Percentiles rank a stretch among this genome's conserved stretches.
Conservation (phyloP, 2,113 vertebrate species). For the Sapajus apella region DNA sequence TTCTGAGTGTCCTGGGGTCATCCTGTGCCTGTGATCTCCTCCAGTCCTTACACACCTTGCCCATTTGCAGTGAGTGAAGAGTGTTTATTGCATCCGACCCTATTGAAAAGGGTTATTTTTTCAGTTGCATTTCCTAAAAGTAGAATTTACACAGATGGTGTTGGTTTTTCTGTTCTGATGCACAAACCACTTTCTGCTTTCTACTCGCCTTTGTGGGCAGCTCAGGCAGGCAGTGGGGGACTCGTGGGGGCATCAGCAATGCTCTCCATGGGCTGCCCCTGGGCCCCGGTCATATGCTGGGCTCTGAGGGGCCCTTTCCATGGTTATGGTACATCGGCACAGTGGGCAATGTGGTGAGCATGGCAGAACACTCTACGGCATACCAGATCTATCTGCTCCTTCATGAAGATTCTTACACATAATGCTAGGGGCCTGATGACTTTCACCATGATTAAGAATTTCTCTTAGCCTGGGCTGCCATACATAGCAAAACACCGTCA, state of each 20-base stretch:
- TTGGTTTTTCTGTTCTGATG: background rate
- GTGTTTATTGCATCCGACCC: no score
- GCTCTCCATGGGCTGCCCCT: background rate
- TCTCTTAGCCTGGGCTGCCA: no score
- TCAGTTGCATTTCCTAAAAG: background rate
- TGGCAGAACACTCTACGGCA: background rate
- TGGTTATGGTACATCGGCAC: background rate
- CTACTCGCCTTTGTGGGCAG: background rate
- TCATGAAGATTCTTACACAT: background rate
- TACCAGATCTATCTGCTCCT: background rate
- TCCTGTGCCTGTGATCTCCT: no score
- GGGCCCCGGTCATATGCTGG: background rate
- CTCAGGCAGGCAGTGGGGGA: no score
- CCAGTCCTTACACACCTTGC: no score
- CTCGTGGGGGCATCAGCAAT: accelerated
- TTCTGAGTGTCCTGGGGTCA: accelerated
- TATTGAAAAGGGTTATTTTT: background rate
- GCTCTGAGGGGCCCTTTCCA: accelerated
- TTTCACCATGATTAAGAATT: background rate
- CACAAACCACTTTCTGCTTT: accelerated
- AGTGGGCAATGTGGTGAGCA: accelerated
- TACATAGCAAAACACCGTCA: no score
- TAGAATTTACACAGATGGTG: accelerated
- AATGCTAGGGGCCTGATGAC: background rate
- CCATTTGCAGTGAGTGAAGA: accelerated